Conservation (phyloP, 1,140 invertebrate species). For the Pachypeltis micranthus region DNA sequence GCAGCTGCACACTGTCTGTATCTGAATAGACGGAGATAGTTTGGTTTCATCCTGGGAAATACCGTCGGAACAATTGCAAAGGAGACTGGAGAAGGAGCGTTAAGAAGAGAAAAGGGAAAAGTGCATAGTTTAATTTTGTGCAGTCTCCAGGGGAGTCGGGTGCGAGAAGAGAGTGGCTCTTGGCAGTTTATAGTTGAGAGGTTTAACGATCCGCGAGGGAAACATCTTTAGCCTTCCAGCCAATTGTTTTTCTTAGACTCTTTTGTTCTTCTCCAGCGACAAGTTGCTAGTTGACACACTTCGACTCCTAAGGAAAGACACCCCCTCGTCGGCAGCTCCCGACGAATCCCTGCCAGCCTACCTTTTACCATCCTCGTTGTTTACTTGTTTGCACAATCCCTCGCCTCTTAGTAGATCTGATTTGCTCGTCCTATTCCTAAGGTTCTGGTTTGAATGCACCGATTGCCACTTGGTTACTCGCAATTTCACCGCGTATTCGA, state of each 20-base stretch:
- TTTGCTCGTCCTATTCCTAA: no score
- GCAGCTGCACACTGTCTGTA: background rate
- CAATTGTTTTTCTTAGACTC: background rate
- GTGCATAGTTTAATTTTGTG: background rate
- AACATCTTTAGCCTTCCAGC: background rate
- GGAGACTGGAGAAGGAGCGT: background rate
- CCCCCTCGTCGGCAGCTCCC: no score
- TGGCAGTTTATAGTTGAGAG: background rate
- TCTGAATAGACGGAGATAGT: background rate
- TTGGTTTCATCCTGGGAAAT: background rate
- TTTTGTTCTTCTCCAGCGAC: background rate
- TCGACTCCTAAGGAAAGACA: no score
- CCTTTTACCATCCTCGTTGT: no score
- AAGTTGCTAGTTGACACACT: no score
- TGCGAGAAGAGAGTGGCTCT: background rate
- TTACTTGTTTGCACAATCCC: no score
- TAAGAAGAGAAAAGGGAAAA: background rate
- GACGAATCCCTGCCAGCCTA: no score
- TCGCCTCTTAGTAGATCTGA: no score
- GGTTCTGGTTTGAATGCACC: no score
- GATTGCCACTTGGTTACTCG: no score
- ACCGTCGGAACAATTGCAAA: background rate
- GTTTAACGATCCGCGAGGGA: background rate
- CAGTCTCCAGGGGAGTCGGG: background rate
- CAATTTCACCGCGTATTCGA: no score